These are phyloP conservation scores for Camponotus pennsylvanicus DNA, from an alignment of 1,140 invertebrate genomes.

Conservation along the genomic window DNA sequence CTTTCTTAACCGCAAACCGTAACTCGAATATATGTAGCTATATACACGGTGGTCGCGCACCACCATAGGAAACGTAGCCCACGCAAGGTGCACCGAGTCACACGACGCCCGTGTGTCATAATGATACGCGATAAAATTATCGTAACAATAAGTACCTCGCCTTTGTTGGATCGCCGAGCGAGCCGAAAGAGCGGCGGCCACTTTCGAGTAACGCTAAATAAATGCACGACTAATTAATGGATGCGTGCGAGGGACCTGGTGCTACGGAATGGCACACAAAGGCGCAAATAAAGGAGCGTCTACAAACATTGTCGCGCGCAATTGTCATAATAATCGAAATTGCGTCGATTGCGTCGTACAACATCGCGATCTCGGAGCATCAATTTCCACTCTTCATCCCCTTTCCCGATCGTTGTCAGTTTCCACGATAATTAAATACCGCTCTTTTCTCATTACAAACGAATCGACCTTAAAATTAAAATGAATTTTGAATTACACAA, in stretches of 20 bases:
- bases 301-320: conserved; percentile 31
- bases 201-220: conserved; percentile 54
- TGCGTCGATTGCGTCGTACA: conserved; percentile 5
- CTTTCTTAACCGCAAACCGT: conserved; percentile 47
- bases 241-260: conserved; percentile 27
- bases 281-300: conserved; percentile 67
- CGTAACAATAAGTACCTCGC: conserved; percentile 59
- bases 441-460: not conserved
- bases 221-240: conserved; percentile 71
- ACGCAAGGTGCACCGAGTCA: conserved; percentile 49
- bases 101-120: conserved; percentile 55
- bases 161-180: conserved; percentile 61
- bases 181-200: conserved; percentile 17
- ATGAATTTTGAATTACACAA: not conserved
- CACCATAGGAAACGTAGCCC: not conserved
- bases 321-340: conserved; percentile 62
- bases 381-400: not conserved
- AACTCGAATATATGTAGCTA: conserved; percentile 3
- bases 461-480: not conserved
- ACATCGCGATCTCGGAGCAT: not conserved
- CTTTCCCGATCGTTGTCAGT: not conserved
- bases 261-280: conserved; percentile 14
- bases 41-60: not conserved
- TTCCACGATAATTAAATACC: conserved; percentile 26
- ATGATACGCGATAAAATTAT: conserved; percentile 67